phyloP scores from a whole-genome alignment of 2,113 vertebrate species.

The Myrmecophaga tridactyla region DNA sequence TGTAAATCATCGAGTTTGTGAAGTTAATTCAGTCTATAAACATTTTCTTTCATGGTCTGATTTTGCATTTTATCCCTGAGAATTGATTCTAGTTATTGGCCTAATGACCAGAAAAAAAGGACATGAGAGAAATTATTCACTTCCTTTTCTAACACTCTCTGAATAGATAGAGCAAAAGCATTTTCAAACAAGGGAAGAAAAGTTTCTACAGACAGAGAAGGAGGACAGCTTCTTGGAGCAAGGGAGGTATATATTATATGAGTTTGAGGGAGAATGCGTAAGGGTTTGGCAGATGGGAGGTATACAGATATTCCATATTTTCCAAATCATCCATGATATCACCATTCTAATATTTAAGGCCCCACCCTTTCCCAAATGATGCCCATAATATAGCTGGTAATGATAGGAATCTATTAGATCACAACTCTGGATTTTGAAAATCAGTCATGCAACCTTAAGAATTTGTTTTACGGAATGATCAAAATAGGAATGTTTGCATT shows the following conservation, averaged over 20 bases:
- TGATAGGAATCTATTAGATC: not conserved
- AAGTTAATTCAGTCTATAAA: not conserved
- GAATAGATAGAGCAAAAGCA: not conserved
- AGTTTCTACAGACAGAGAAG: not conserved
- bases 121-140: not conserved
- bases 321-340: not conserved
- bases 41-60: not conserved
- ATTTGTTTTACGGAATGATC: too few relatives aligned
- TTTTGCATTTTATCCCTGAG: not conserved
- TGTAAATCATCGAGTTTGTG: not conserved
- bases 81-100: not conserved
- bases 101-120: not conserved
- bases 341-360: not conserved
- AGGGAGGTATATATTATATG: not conserved
- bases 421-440: not conserved
- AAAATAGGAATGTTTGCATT: too few relatives aligned
- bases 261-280: not conserved
- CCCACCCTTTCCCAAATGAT: not conserved
- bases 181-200: not conserved
- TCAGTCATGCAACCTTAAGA: not conserved
- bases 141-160: not conserved
- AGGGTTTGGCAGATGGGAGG: not conserved
- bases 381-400: not conserved
- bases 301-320: not conserved
- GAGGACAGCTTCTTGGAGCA: not conserved